A percentile compares a stretch with the other conserved stretches of the same genome.
Conservation (phyloP, 2,797 vertebrate genomes). For the Megaceryle alcyon region DNA sequence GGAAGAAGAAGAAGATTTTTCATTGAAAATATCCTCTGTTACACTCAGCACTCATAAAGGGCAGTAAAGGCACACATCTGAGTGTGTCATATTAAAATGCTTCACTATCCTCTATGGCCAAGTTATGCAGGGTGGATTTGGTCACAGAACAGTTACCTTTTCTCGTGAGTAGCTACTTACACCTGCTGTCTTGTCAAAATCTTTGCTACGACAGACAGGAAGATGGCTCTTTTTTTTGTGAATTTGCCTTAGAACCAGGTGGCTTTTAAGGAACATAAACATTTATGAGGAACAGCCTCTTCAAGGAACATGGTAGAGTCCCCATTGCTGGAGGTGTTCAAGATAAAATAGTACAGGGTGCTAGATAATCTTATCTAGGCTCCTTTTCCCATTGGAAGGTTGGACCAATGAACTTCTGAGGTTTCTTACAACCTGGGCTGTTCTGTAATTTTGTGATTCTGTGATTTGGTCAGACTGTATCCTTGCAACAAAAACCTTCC, state of each 20-base stretch:
- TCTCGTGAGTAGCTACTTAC: neutral
- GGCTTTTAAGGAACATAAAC: neutral
- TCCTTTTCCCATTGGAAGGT: neutral
- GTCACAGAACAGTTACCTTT: slow-evolving; percentile 34
- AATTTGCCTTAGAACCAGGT: neutral
- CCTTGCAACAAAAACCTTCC: neutral
- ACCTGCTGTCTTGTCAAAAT: neutral
- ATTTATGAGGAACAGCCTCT: neutral
- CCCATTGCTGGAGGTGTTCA: neutral
- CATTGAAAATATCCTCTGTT: slow-evolving; percentile 7
- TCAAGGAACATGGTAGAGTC: neutral
- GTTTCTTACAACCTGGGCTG: neutral
- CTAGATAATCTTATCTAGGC: neutral
- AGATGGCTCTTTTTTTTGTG: neutral
- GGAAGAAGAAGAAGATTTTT: slow-evolving; percentile 1
- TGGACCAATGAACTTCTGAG: neutral
- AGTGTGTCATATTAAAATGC: neutral
- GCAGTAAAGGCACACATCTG: neutral
- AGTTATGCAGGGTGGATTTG: slow-evolving; percentile 8
- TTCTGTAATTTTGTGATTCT: neutral
- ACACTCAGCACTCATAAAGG: neutral
- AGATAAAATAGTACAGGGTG: neutral
- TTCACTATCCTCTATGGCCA: neutral
- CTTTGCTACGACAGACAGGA: neutral
- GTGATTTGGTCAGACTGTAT: neutral